Base-by-base conservation (phyloP, 2,113 vertebrate species). In the Halcyon malimbica region DNA sequence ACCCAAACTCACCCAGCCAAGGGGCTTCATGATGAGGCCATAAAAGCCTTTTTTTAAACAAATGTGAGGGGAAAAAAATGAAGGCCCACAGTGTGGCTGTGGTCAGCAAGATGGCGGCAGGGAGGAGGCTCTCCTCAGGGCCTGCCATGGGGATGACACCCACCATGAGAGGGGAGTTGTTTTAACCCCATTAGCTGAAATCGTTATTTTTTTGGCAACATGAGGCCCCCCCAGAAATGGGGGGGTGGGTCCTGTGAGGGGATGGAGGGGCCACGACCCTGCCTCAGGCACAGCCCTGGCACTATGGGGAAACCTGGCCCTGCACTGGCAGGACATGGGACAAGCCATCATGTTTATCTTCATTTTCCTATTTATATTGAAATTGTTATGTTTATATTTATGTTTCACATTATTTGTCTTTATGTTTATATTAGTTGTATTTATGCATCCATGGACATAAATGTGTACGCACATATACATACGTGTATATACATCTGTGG, bases 141-240 rank as follows among this genome's bases (percentile, higher is more conserved):
- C 31, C 1, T 2, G 29, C 12, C 1, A 0, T 4, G 31, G 50
- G n/a, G 29, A 44, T 13, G 13, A 33, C 12, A 6, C 9, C 19
- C 9, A 6, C 42, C 11, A 3, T 26, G 12, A 7, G n/a, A 11
- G 53, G 17, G 19, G 9, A 1, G 9, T 57, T 5, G 1, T 20
- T 87, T 37, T 63, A 50, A 19, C 17, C 35, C 29, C 8, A 0
- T 16, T 13, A 11, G 5, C 37, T 12, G 12, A 7, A 16, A 33
- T 5, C 0, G 5, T 3, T n/a, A 9, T 2, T 53, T 62, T 60
- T 60, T 37, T 1, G 7, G 44, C 20, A 37, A 42, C 1, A 0
- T n/a, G 33, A 51, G 19, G 53, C 53, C 3, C 4, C 28, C n/a
- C 7, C 9, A 6, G 8, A 19, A 71, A 26, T 2, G 2, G 11